Base-by-base conservation (phyloP, 2,888 invertebrate genomes). In the Caenorhabditis uteleia region DNA sequence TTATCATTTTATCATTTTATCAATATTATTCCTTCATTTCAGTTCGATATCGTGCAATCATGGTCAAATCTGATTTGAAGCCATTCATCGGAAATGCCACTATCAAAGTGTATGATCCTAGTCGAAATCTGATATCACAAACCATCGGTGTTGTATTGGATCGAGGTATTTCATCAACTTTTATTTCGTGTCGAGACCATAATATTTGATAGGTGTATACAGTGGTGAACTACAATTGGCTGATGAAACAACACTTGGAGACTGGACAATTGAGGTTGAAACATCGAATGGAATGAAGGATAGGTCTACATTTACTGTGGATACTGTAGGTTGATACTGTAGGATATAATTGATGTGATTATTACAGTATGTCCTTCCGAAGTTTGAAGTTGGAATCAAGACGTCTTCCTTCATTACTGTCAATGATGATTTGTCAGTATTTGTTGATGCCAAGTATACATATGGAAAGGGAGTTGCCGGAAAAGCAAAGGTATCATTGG, bases 351-450 rank as follows among this genome's bases (percentile, higher is more conserved):
- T 12, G 5, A 34, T n/a, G 4, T 12, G 14, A 34, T 34, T 34
- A 20, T 43, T 57, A 34, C 46, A 65, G 57, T 81, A 78, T 84
- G 90, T 95, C 53, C 85, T 93, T 72, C 97, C 97, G 0, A 94
- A 94, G 83, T 97, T 94, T 85, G 89, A 93, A 82, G 91, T 95
- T 59, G 88, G 88, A 27, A 89, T 95, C 62, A 89, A 91, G 70
- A 88, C 92, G 29, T 90, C 91, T 0, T 88, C 90, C 50, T 91
- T 92, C 84, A 88, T 90, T 6, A 90, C 92, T 1, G 90, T 91
- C 83, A 89, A 89, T 69, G 91, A 92, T 40, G 88, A 89, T 65
- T 88, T 95, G 44, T 88, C 88, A 20, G 90, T 91, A 23, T 90
- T 91, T 21, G 88, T 95, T 3, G 88, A 89, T 49, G 90, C 94